Evolutionary conservation across 2,888 invertebrate species (phyloP), one percentile per base, ranked within the genome.

Genomic region (Ectropis crepuscularia): DNA sequence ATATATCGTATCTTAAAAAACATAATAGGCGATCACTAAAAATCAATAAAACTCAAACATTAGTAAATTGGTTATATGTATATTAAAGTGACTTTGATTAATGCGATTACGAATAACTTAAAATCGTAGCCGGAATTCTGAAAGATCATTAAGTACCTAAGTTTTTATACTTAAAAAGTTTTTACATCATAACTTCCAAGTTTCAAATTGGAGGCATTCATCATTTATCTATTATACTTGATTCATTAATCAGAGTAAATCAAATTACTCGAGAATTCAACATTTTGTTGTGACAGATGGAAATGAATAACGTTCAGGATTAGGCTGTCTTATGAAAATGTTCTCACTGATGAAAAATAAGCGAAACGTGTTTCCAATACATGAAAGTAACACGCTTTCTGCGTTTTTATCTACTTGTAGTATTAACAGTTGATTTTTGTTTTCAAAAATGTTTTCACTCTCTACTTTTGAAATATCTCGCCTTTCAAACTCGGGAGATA

Each of bases 211-310:
- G 46, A 36, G 53, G 53, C 58, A 63, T 63, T 58, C 54, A 54
- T 63, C 63, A 63, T 63, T 50, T 54, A 53, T 63, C 63, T 58
- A 58, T 62, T 57, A 57, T 41, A 45, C 45, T 58, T 28, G 41
- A 54, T 58, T 49, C 58, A 63, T 63, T 53, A 54, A 63, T 58
- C 58, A 63, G 43, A 63, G 48, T 63, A 47, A 50, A 63, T 59
- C 55, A 64, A 60, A 60, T 64, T 60, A 60, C 55, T 60, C 50
- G 45, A 11, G 48, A 60, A 47, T 60, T 60, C 47, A 53, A 60
- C 64, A 60, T 46, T 64, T 53, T 64, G 60, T 64, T 64, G 42
- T 64, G 64, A 64, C 64, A 60, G 57, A 60, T 48, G 53, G 53
- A 43, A 57, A 60, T 64, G 43, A 60, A 16, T 64, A 38, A 60